phyloP scores from a whole-genome alignment of 2,113 vertebrate genomes.

The Tilapia sparmanii region DNA sequence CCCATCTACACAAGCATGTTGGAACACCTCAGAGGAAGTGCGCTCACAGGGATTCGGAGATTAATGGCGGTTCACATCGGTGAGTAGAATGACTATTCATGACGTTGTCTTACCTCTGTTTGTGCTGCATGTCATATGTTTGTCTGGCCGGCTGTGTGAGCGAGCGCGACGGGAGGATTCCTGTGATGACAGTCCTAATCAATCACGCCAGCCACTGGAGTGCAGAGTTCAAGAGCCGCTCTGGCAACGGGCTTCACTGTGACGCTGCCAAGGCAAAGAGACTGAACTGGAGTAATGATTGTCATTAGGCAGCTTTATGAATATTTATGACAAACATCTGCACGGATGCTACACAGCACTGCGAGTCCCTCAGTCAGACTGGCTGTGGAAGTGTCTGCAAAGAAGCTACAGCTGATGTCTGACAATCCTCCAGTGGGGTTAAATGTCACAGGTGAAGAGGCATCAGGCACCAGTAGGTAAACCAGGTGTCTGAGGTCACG shows the following conservation, averaged over 20 bases:
- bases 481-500: slow-evolving; percentile 14
- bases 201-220: slow-evolving; percentile 56
- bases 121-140: slow-evolving; percentile 30
- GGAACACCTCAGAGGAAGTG: not conserved
- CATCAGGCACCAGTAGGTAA: slow-evolving; percentile 4
- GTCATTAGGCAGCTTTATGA: slow-evolving; percentile 59
- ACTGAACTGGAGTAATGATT: slow-evolving; percentile 55
- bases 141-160: not conserved
- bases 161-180: slow-evolving; percentile 14
- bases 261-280: slow-evolving; percentile 46
- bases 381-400: not conserved
- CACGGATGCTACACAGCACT: not conserved
- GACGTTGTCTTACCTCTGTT: slow-evolving; percentile 23
- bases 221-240: slow-evolving; percentile 47
- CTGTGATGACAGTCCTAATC: slow-evolving; percentile 60
- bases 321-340: slow-evolving; percentile 68
- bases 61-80: slow-evolving; percentile 23
- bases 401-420: not conserved
- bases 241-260: slow-evolving; percentile 39
- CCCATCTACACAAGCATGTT: not conserved
- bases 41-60: not conserved
- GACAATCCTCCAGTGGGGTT: not conserved
- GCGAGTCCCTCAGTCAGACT: not conserved
- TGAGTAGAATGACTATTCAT: not conserved
- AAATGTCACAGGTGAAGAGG: slow-evolving; percentile 24